Base-by-base conservation (phyloP, 2,113 vertebrate species). In the Leptobrachium ailaonicum region DNA sequence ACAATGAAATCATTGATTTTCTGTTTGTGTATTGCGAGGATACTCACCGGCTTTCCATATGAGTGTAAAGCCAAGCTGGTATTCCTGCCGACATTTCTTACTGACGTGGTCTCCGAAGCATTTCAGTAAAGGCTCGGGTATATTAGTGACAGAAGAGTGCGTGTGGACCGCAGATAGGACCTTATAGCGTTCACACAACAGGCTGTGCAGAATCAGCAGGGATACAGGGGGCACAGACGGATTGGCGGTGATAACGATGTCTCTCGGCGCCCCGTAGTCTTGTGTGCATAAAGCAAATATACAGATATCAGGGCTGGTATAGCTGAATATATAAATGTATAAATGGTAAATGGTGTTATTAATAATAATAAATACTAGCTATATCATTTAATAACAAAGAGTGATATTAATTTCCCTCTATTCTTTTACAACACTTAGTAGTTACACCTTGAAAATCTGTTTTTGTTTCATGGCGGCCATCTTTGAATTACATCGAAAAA, bases 21-120 rank as follows among this genome's bases (percentile, higher is more conserved):
- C 20, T 32, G 20, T 32, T 32, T 0, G 20, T 32, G 20, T 32
- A 32, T 32, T 32, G 20, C 20, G 20, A 9, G 10, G 10, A 1
- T 56, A 9, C 94, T 93, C 89, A 98, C 98, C 98, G 0, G 98
- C 93, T 89, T 99, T 99, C 98, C 97, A 99, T 87, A 99, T 98
- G 7, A 99, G 93, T 58, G 98, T 99, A 82, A 99, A 96, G 66
- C 95, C 97, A 78, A 99, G 64, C 84, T 99, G 96, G 83, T 98
- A 97, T 0, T 94, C 88, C 0, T 96, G 92, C 45, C 98, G 96
- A 8, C 88, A 86, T 3, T 91, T 92, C 85, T 93, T 93, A 79
- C 91, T 87, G 1, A 90, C 83, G 53, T 91, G 94, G 0, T 95
- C 95, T 2, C 96, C 98, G 3, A 99, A 95, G 88, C 96, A 99